phyloP scores from a whole-genome alignment of 2,797 vertebrate species.

The Gallirallus australis region DNA sequence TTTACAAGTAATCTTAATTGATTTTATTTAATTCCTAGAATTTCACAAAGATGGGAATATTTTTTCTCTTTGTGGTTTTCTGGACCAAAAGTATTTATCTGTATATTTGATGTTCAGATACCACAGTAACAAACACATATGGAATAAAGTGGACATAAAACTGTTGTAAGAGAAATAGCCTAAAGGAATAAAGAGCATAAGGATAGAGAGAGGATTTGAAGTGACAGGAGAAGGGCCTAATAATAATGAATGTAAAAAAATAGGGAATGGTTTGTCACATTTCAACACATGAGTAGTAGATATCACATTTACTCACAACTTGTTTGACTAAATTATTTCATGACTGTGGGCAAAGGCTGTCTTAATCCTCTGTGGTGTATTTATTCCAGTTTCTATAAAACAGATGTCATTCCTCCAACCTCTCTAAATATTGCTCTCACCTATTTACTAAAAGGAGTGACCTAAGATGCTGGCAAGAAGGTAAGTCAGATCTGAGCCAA shows the following conservation, averaged over 20 bases:
- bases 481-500: background rate
- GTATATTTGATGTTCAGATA: background rate
- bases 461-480: background rate
- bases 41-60: background rate
- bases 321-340: slow-evolving; percentile 46
- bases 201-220: slow-evolving; percentile 20
- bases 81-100: background rate
- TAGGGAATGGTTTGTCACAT: slow-evolving; percentile 34
- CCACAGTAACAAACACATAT: background rate
- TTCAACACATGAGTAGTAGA: slow-evolving; percentile 21
- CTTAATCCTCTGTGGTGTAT: slow-evolving; percentile 32
- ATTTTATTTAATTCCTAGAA: background rate
- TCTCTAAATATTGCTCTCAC: background rate
- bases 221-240: slow-evolving; percentile 20
- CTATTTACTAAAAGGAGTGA: background rate
- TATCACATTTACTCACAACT: slow-evolving; percentile 43
- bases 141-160: slow-evolving; percentile 8
- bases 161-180: background rate
- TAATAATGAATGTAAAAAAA: slow-evolving; percentile 43
- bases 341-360: slow-evolving; percentile 41
- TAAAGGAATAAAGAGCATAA: background rate
- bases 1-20: background rate
- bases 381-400: slow-evolving; percentile 41
- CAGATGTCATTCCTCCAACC: background rate
- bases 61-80: background rate